Evolutionary conservation across 2,113 vertebrate genomes (phyloP), one percentile per base, ranked within the genome.

Genomic region (Erpornis zantholeuca): DNA sequence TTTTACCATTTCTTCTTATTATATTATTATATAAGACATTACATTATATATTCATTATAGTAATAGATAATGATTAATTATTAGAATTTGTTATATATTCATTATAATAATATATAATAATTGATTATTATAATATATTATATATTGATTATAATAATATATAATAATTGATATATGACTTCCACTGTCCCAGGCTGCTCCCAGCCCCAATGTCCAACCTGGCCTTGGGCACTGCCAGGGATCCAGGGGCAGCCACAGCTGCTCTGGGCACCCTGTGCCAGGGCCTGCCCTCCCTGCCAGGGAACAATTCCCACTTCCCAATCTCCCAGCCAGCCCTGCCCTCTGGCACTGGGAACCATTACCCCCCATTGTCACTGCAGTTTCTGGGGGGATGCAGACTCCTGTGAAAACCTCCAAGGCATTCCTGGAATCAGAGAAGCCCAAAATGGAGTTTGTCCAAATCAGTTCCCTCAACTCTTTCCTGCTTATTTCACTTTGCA

Each of bases 271-370:
- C 3, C 9, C 82, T 20, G 5, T 9, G 3, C 53, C 33, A 52
- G 31, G 2, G 6, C 18, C 69, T 73, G 3, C 27, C 33, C 82
- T 47, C 49, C 68, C 69, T 73, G 2, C 28, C 60, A 53, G 56
- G 50, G 47, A 47, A 12, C 22, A 78, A 70, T 61, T 47, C 64
- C 73, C 38, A 38, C 38, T 47, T 2, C 19, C 73, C 56, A 14
- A 21, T 0, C 7, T 47, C 40, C 63, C 64, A 53, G 0, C 84
- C 13, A 24, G 0, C 28, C 23, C 54, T 78, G 12, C 28, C 28
- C 64, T 45, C 23, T 38, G 38, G 33, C 64, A 45, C 0, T 86
- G 23, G 15, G 10, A 45, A 12, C 54, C 54, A 4, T 20, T 47
- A n/a, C n/a, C n/a, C 54, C 73, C 14, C 3, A 2, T 11, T 6